Base-by-base conservation (phyloP, 2,113 vertebrate species). In the Onychostoma macrolepis region DNA sequence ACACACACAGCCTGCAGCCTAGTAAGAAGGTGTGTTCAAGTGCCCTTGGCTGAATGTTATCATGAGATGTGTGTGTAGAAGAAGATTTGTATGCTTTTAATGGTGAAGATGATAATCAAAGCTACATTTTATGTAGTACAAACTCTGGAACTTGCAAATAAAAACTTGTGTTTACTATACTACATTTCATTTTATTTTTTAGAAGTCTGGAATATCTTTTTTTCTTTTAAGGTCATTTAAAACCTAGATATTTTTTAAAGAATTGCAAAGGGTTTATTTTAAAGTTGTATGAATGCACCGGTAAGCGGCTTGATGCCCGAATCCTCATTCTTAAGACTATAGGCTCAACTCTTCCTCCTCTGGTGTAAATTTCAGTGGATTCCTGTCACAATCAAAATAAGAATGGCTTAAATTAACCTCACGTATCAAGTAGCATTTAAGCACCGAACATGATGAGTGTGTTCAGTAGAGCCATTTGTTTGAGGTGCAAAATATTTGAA, bases 21-120 rank as follows among this genome's bases (percentile, higher is more conserved):
- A 50, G 48, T 63, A 67, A 65, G 72, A 80, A 67, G 74, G 80
- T 84, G 85, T 71, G 82, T 74, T 72, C 84, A 89, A 89, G 89
- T 89, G 89, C 84, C 89, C 86, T 89, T 89, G 89, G 76, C 84
- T 87, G 63, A 88, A 56, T 88, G 84, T 77, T 56, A 78, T 83
- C 80, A 43, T 69, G 71, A 76, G 65, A 88, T 41, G 87, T 78
- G 80, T 84, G 30, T 80, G 85, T 75, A 67, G 74, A 88, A 86
- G 65, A n/a, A n/a, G 72, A 72, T 75, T 50, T 87, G 41, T 87
- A 84, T 79, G 48, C 75, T 86, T 89, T 87, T 85, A 83, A 80
- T 88, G 82, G 50, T 88, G 50, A 71, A 80, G 67, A 75, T 89
- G 69, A 65, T 84, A 65, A 79, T 83, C 58, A 72, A 36, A 89